Conservation (phyloP, 2,113 vertebrate species). For the Nyctereutes procyonoides region DNA sequence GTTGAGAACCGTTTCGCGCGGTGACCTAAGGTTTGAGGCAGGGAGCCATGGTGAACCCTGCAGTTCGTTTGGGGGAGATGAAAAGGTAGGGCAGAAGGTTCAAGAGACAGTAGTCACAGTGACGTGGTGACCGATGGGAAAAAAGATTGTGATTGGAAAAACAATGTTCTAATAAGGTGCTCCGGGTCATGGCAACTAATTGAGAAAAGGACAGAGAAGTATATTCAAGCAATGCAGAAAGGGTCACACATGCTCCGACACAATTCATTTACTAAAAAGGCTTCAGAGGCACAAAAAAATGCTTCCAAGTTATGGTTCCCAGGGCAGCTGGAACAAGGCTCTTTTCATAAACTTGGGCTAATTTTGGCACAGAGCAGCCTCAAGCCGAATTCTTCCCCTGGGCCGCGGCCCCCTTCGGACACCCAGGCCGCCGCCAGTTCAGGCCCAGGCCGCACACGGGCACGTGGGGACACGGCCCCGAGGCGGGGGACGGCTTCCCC, state of each 20-base stretch:
- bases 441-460: neutral
- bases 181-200: slow-evolving; percentile 36
- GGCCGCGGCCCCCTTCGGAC: neutral
- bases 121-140: neutral
- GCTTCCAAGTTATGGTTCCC: slow-evolving; percentile 31
- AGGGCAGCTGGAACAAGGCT: slow-evolving; percentile 46
- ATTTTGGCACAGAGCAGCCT: slow-evolving; percentile 36
- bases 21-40: neutral
- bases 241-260: neutral
- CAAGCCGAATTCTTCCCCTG: neutral
- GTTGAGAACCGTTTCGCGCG: neutral
- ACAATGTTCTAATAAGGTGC: neutral
- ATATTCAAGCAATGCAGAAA: neutral
- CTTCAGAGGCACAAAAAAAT: neutral
- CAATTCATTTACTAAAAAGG: slow-evolving; percentile 52
- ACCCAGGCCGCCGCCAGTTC: neutral
- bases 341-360: slow-evolving; percentile 49
- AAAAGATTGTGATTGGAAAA: neutral
- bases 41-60: neutral
- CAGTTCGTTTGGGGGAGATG: neutral
- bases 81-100: neutral
- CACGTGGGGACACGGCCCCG: neutral
- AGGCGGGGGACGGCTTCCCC: neutral
- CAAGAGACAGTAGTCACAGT: neutral
- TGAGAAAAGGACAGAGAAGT: neutral